Percentiles rank a stretch among this genome's conserved stretches.
These are phyloP conservation scores for Lithodes maja DNA, from an alignment of 2,888 invertebrate species.

Conservation along the genomic window DNA sequence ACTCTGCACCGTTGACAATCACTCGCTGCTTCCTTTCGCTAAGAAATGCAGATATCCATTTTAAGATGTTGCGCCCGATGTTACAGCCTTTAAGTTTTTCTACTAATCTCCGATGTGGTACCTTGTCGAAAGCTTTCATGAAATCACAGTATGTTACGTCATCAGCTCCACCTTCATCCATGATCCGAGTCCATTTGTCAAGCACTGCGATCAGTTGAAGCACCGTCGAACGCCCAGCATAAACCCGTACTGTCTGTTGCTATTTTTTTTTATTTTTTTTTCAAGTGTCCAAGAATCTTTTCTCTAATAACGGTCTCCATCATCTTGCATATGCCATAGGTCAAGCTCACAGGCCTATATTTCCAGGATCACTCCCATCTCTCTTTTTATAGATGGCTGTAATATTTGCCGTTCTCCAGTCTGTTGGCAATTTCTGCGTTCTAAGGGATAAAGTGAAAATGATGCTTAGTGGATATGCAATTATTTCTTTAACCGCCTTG, in stretches of 20 bases:
- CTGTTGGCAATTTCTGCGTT: background rate
- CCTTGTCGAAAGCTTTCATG: constrained; percentile 7
- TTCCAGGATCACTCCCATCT: background rate
- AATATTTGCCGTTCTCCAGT: constrained; percentile 1
- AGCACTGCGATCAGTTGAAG: background rate
- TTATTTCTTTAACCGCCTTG: background rate
- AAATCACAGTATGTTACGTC: background rate
- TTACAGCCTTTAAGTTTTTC: background rate
- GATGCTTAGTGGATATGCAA: background rate
- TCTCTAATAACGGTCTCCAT: constrained; percentile 7
- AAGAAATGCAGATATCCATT: background rate
- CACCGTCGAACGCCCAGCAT: background rate
- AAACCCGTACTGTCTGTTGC: background rate
- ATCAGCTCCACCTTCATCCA: background rate
- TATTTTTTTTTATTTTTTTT: background rate
- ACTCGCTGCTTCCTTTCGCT: background rate
- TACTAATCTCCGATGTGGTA: background rate
- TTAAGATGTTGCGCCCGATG: background rate
- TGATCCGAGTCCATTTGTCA: background rate
- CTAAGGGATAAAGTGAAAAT: background rate
- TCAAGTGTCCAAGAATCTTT: background rate
- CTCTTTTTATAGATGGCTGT: background rate
- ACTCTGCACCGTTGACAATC: background rate
- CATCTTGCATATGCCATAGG: background rate
- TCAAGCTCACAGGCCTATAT: background rate